Base-by-base conservation (phyloP, 1,140 invertebrate genomes). In the Magallana ariakensis region DNA sequence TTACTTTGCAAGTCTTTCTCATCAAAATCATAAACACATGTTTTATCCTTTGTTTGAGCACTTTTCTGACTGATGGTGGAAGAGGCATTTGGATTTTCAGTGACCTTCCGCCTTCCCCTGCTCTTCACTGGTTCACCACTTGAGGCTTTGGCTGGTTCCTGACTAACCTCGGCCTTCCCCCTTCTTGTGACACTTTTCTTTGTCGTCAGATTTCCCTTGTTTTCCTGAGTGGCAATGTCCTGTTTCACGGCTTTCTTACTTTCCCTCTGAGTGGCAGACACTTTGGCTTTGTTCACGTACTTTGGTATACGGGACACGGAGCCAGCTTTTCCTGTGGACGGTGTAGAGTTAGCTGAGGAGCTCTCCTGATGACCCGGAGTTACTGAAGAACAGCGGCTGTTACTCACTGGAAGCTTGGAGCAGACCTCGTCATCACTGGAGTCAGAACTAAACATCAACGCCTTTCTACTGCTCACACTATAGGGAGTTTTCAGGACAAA, bases 21-120 rank as follows among this genome's bases (percentile, higher is more conserved):
- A 75, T 33, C 66, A 75, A 75, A 26, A 75, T 75, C 66, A 75
- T 46, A 75, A 33, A 75, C 22, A 75, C 33, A 46, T 46, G 33
- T 46, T 46, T 75, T 26, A 26, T 75, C 22, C 8, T 75, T 75
- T 75, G 66, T 33, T 13, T 33, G 22, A 22, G 10, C 33, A 13
- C 13, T 75, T 75, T 75, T 26, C 15, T 11, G 5, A 75, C 0
- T 75, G 33, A 26, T 10, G 10, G 66, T 10, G 10, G 66, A 75
- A 0, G 1, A 75, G 10, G 10, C 22, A 75, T 13, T 33, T 75
- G 22, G 19, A 33, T 19, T 75, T 26, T 75, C 22, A 1, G 22
- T 26, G 33, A 26, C 22, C 15, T 75, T 75, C 22, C 11, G 22
- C 22, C 66, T 75, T 26, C 66, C 66, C 66, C 66, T 75, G 33